Evolutionary conservation across 2,888 invertebrate species (phyloP).

Genomic region (Scaptodrosophila latifasciaeformis): DNA sequence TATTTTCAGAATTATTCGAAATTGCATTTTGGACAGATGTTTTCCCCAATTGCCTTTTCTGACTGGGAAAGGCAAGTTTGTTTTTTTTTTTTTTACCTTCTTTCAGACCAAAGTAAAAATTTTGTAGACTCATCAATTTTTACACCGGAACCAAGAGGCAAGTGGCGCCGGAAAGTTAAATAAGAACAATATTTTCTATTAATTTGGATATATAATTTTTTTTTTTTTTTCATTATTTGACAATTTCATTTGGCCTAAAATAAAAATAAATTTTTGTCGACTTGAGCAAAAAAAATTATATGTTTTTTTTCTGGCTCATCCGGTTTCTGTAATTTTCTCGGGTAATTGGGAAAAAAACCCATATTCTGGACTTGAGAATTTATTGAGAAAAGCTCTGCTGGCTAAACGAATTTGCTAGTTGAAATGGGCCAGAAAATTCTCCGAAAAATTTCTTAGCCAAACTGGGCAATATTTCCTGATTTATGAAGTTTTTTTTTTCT

Average conservation of each 20-base stretch:
- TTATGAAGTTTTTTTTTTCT: too few species aligned
- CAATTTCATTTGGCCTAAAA: slow-evolving; percentile 31
- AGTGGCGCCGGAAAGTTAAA: too few species aligned
- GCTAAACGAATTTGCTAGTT: too few species aligned
- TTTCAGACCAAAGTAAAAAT: too few species aligned
- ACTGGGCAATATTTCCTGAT: too few species aligned
- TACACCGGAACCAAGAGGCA: slow-evolving; percentile 37
- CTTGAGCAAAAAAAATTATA: slow-evolving; percentile 24
- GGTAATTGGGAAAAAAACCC: too few species aligned
- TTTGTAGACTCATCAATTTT: slow-evolving; percentile 16
- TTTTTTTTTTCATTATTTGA: slow-evolving; percentile 8
- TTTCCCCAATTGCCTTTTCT: not conserved
- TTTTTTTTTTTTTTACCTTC: not conserved
- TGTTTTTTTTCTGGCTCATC: slow-evolving; percentile 32
- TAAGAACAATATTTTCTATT: too few species aligned
- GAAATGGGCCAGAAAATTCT: too few species aligned
- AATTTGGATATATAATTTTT: not conserved
- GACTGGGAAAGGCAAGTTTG: not conserved
- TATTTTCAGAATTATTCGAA: not conserved
- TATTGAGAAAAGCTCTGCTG: too few species aligned
- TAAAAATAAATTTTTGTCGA: not conserved
- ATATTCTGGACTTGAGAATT: too few species aligned
- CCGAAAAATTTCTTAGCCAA: too few species aligned
- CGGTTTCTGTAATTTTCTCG: too few species aligned
- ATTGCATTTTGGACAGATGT: not conserved